Percentiles rank a stretch among this genome's conserved stretches.
phyloP scores from a whole-genome alignment of 2,797 vertebrate genomes.

The Xiphorhynchus erythropygius region DNA sequence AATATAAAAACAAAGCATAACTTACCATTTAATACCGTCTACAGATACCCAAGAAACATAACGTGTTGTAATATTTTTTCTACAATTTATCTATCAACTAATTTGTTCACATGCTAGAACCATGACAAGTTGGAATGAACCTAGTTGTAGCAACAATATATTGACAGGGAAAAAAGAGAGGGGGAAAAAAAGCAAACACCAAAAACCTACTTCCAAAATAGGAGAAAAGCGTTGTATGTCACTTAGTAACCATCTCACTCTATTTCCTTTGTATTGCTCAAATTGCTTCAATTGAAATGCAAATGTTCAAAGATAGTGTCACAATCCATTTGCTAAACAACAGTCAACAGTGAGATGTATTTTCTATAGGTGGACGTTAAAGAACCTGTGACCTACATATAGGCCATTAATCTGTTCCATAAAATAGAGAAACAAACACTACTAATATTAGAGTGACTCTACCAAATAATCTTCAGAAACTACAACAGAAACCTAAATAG shows the following conservation, averaged over 20 bases:
- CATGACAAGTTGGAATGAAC: neutral
- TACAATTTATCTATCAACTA: neutral
- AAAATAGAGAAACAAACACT: neutral
- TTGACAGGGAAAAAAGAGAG: neutral
- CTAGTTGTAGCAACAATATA: neutral
- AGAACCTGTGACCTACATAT: neutral
- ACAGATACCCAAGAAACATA: neutral
- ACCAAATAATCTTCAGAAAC: neutral
- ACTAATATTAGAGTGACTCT: neutral
- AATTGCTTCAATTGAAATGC: neutral
- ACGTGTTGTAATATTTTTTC: neutral
- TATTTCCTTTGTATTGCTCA: neutral
- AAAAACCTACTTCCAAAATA: neutral
- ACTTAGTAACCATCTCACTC: neutral
- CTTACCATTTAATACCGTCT: neutral
- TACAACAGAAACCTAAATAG: neutral
- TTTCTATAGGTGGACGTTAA: neutral
- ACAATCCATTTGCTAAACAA: neutral
- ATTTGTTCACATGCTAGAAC: neutral
- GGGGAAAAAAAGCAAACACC: neutral
- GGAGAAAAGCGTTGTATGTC: neutral
- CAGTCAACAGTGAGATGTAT: neutral
- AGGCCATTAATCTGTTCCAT: neutral
- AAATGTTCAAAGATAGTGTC: neutral
- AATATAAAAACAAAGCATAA: neutral